These are phyloP conservation scores for Rhopalosiphum maidis DNA, from an alignment of 1,140 invertebrate genomes.

Conservation along the genomic window DNA sequence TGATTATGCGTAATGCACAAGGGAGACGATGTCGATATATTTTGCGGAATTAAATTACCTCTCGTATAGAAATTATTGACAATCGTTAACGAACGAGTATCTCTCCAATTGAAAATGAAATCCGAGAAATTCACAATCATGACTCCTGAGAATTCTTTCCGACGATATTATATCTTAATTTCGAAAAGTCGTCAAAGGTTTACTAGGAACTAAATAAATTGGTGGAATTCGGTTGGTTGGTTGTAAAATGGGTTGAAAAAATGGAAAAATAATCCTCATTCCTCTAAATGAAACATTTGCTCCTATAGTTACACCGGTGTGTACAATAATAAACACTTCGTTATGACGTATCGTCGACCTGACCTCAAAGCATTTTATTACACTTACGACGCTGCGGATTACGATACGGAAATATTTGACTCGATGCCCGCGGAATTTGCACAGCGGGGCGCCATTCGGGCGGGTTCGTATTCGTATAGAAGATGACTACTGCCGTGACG, in stretches of 20 bases:
- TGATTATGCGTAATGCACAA: neutral
- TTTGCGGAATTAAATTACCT: neutral
- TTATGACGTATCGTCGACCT: neutral
- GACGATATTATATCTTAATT: neutral
- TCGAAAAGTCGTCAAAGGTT: neutral
- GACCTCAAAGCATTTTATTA: slow-evolving; percentile 8
- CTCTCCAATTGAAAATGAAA: neutral
- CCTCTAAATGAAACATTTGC: neutral
- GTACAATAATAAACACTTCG: neutral
- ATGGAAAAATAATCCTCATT: neutral
- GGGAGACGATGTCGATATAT: neutral
- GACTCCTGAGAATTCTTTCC: neutral
- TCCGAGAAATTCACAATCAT: neutral
- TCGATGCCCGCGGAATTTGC: neutral
- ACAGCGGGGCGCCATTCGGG: neutral
- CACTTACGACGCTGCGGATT: neutral
- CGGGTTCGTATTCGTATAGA: neutral
- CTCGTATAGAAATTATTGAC: neutral
- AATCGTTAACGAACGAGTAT: neutral
- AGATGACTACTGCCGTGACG: neutral
- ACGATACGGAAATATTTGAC: neutral
- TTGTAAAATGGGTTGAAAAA: too few species aligned
- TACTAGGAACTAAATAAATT: neutral
- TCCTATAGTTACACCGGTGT: neutral
- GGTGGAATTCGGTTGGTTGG: neutral